Percentiles rank a stretch among this genome's conserved stretches.
These are phyloP conservation scores for Pseudomyrmex flavicornis DNA, from an alignment of 1,140 invertebrate genomes.

Conservation along the genomic window DNA sequence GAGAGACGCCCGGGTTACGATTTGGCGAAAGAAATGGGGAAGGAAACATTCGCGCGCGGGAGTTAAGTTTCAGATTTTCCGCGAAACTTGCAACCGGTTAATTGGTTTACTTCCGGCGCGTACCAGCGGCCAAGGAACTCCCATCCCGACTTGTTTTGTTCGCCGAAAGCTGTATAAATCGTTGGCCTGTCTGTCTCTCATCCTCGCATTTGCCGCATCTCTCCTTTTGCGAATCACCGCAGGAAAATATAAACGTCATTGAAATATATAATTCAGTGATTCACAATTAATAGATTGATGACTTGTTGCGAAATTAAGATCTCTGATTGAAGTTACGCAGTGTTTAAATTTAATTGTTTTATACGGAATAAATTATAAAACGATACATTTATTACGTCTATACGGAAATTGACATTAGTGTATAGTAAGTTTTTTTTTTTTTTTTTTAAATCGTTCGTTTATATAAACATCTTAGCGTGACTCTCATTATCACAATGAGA, in stretches of 20 bases:
- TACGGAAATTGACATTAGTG: background rate
- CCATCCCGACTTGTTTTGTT: constrained; percentile 65
- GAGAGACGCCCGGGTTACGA: constrained; percentile 58
- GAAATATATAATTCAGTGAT: constrained; percentile 26
- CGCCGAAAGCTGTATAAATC: constrained; percentile 61
- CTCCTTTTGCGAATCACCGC: constrained; percentile 1
- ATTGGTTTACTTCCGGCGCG: constrained; percentile 77
- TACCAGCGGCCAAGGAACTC: constrained; percentile 76
- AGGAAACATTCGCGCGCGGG: constrained; percentile 23
- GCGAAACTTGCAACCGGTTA: constrained; percentile 74
- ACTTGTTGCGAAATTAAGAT: no score
- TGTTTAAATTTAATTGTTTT: background rate
- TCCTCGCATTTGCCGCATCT: background rate
- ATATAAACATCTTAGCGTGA: background rate
- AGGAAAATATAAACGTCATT: constrained; percentile 14
- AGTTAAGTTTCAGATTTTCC: constrained; percentile 77
- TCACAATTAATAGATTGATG: constrained; percentile 1
- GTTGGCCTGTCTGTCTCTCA: constrained; percentile 41
- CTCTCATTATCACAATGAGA: background rate
- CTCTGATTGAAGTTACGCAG: no score
- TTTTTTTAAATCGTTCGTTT: background rate
- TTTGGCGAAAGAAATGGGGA: constrained; percentile 74
- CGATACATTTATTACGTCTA: background rate
- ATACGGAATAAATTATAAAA: constrained; percentile 1
- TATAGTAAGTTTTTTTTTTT: no score